Percentiles rank a stretch among this genome's conserved stretches.
Evolutionary conservation across 2,888 invertebrate species (phyloP).

Genomic region (Eristalis tenax): DNA sequence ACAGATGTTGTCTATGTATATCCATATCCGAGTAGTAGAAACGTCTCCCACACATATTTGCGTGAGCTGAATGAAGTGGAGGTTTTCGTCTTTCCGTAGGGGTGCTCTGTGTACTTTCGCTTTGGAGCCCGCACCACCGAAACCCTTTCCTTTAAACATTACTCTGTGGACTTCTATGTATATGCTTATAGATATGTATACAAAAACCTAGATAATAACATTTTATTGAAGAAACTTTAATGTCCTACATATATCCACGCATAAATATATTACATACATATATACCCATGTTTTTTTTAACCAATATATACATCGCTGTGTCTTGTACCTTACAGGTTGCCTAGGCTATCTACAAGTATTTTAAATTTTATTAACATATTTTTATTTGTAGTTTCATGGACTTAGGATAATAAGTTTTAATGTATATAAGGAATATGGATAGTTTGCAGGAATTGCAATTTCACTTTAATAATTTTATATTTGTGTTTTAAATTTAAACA

Average conservation of each 20-base stretch:
- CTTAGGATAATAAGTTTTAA: no score
- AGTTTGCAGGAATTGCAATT: no score
- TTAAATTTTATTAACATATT: no score
- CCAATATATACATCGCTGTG: conserved; percentile 8
- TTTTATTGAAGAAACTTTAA: conserved; percentile 69
- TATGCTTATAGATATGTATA: conserved; percentile 31
- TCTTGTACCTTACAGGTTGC: neutral
- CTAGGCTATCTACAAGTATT: neutral
- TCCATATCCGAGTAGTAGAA: conserved; percentile 61
- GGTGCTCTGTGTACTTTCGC: conserved; percentile 42
- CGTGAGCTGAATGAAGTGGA: conserved; percentile 51
- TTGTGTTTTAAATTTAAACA: neutral
- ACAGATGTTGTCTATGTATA: conserved; percentile 71
- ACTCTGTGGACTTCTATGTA: conserved; percentile 9
- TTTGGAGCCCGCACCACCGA: conserved; percentile 31
- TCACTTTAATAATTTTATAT: neutral
- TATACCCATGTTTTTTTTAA: neutral
- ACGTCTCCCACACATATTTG: conserved; percentile 57
- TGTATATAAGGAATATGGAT: no score
- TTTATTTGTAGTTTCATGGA: no score
- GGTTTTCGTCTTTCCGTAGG: conserved; percentile 60
- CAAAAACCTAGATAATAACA: conserved; percentile 59
- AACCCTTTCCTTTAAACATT: conserved; percentile 47
- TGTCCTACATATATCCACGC: conserved; percentile 63
- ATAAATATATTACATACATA: conserved; percentile 23